phyloP scores from a whole-genome alignment of 2,888 invertebrate species.

The Capitulum mitella region DNA sequence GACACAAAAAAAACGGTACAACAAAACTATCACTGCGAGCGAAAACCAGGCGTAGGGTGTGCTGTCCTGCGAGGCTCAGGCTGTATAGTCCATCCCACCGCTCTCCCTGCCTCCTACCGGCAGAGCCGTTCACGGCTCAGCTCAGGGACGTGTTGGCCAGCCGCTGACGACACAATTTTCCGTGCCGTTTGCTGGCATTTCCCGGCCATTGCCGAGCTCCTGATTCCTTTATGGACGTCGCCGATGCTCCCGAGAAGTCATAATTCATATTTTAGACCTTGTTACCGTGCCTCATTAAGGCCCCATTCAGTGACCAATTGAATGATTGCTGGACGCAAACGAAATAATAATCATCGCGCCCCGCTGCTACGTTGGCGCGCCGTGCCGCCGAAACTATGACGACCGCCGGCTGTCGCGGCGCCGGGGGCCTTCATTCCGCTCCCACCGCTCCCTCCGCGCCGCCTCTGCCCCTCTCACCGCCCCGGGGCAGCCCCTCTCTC shows the following conservation, averaged over 20 bases:
- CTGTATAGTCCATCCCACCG: too few relatives aligned
- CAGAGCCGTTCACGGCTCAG: too few relatives aligned
- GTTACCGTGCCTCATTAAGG: slow-evolving; percentile 13
- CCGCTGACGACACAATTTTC: too few relatives aligned
- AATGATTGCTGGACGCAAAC: slow-evolving; percentile 23
- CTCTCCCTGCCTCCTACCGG: too few relatives aligned
- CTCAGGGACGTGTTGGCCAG: too few relatives aligned
- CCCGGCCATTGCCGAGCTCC: background rate
- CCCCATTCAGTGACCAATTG: slow-evolving; percentile 16
- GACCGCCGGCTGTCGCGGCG: too few relatives aligned
- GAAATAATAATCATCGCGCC: slow-evolving; percentile 21
- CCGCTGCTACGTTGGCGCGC: background rate
- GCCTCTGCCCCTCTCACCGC: too few relatives aligned
- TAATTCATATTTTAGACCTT: slow-evolving; percentile 18
- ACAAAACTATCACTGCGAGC: too few relatives aligned
- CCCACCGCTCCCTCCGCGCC: background rate
- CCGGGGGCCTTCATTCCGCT: background rate
- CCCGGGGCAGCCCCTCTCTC: too few relatives aligned
- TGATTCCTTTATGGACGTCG: background rate
- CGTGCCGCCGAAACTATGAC: background rate
- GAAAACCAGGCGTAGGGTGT: too few relatives aligned
- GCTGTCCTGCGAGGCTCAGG: too few relatives aligned
- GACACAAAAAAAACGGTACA: too few relatives aligned
- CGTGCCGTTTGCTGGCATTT: background rate
- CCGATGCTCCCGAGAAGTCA: background rate